Conservation (phyloP, 2,113 vertebrate genomes). For the Saguinus imperator region DNA sequence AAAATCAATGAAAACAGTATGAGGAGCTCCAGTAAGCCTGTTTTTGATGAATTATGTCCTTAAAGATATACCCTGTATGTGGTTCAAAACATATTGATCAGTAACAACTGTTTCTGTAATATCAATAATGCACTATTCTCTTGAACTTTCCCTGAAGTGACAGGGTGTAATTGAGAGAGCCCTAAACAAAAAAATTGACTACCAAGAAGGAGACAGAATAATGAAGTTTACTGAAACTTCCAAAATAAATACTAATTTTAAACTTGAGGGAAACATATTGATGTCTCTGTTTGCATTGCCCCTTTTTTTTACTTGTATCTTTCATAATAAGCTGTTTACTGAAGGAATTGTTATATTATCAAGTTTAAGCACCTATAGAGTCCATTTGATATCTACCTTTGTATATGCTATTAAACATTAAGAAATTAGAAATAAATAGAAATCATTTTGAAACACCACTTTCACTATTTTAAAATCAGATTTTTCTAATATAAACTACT, state of each 20-base stretch:
- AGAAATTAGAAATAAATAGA: constrained; percentile 52
- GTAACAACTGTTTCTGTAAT: constrained; percentile 67
- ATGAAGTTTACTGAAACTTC: constrained; percentile 58
- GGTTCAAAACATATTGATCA: constrained; percentile 70
- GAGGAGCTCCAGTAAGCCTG: constrained; percentile 40
- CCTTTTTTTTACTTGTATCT: not conserved
- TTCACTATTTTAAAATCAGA: not conserved
- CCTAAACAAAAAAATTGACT: constrained; percentile 51
- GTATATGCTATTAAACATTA: not conserved
- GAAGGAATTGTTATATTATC: not conserved
- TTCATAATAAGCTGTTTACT: constrained; percentile 43
- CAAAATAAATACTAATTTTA: constrained; percentile 65
- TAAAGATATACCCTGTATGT: constrained; percentile 67
- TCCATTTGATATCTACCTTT: not conserved
- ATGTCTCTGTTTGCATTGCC: not conserved
- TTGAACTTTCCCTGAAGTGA: constrained; percentile 70
- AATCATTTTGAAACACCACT: constrained; percentile 6
- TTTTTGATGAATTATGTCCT: constrained; percentile 75
- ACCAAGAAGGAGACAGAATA: constrained; percentile 18
- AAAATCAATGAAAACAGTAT: constrained; percentile 69
- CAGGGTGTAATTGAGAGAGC: constrained; percentile 53
- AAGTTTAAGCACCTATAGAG: not conserved
- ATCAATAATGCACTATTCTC: constrained; percentile 68
- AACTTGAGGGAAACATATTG: constrained; percentile 45
- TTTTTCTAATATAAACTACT: not conserved